Evolutionary conservation across 2,888 invertebrate species (phyloP), one percentile per base, ranked within the genome.

Genomic region (Miltochrista miniata): DNA sequence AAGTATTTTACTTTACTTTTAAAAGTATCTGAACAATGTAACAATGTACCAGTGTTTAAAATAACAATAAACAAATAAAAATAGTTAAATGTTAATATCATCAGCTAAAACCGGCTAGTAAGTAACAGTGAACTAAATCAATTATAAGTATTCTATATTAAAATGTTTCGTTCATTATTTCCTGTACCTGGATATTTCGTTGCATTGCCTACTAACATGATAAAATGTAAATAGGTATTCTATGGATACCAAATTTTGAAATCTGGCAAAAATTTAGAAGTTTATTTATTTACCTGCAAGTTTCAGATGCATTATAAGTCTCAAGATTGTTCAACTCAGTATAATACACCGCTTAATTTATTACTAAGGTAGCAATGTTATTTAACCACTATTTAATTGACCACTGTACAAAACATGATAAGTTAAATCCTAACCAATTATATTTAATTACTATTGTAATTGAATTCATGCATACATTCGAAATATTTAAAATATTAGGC

Each of bases 141-240:
- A 75, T 76, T 41, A 15, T 36, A 36, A 24, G 11, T 78, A 80
- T 65, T 62, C 72, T 81, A 79, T 70, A 60, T 64, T 70, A 69
- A 65, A 77, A 73, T 68, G 68, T 66, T 79, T 77, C 73, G 70
- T 68, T 78, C 51, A 67, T 66, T 59, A 64, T 70, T 73, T 68
- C 76, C 77, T 79, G 80, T 76, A 81, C 71, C 72, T 76, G 76
- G 69, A 70, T 74, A 72, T 76, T 84, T 84, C 84, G 84, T 85
- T 85, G 84, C 78, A 78, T 80, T 76, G 71, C 72, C 72, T 76
- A 72, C 70, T 64, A 70, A 64, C 53, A 48, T 61, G 48, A 54
- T 37, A 56, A 59, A 58, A 56, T 59, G 55, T 57, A 54, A 24
- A 51, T 59, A 42, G 49, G 13, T 49, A 39, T 47, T 43, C n/a